A percentile compares a stretch with the other conserved stretches of the same genome.
Evolutionary conservation across 2,888 invertebrate species (phyloP).

Genomic region (Agrotis segetum): DNA sequence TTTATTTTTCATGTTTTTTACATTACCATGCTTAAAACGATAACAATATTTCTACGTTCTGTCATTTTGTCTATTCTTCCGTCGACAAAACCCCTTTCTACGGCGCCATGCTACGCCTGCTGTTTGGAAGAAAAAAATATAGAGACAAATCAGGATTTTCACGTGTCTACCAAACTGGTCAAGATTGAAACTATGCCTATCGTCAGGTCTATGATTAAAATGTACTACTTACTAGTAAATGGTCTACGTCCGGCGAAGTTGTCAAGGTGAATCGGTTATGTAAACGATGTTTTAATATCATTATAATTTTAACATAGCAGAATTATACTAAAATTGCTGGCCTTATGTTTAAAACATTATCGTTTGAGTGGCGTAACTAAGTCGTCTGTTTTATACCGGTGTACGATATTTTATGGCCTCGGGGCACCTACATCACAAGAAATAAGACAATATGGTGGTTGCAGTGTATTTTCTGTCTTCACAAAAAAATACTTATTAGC

Average conservation of each 20-base stretch:
- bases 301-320: constrained; percentile 45
- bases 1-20: no score
- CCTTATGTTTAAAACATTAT: constrained; percentile 50
- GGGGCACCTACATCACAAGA: constrained; percentile 6
- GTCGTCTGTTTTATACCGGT: constrained; percentile 20
- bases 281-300: constrained; percentile 48
- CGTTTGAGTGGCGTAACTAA: constrained; percentile 23
- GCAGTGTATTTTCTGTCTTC: neutral
- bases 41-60: no score
- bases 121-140: neutral
- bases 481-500: neutral
- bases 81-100: no score
- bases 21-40: no score
- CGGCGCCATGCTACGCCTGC: no score
- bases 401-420: constrained; percentile 13
- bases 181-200: constrained; percentile 26
- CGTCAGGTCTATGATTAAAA: constrained; percentile 39
- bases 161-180: constrained; percentile 13
- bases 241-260: constrained; percentile 51
- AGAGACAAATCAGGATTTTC: neutral
- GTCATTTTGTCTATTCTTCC: no score
- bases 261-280: constrained; percentile 61
- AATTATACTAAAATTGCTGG: constrained; percentile 41
- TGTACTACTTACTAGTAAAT: constrained; percentile 46
- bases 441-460: neutral